A percentile compares a stretch with the other conserved stretches of the same genome.
phyloP scores from a whole-genome alignment of 2,113 vertebrate species.

The Pavo muticus region DNA sequence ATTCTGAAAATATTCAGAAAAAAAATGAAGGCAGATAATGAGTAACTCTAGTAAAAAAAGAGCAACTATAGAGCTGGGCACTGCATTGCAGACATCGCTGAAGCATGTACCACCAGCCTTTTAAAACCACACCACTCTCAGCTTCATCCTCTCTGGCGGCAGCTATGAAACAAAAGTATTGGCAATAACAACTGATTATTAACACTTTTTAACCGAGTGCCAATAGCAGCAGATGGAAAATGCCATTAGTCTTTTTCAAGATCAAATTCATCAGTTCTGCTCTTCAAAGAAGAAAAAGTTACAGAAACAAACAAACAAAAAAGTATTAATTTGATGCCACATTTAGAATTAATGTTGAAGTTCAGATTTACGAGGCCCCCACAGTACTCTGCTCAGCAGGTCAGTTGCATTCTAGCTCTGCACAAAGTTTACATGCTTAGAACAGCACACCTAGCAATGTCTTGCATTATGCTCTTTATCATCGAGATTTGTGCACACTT shows the following conservation, averaged over 20 bases:
- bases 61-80: conserved; percentile 41
- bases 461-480: not conserved
- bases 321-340: not conserved
- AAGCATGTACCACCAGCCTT: conserved; percentile 26
- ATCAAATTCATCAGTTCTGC: not conserved
- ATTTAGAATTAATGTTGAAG: accelerated
- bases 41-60: conserved; percentile 60
- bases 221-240: not conserved
- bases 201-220: not conserved
- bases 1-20: not conserved
- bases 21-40: not conserved
- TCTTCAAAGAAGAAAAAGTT: not conserved
- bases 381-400: not conserved
- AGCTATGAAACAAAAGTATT: not conserved
- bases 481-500: not conserved
- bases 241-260: not conserved
- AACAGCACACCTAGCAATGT: not conserved
- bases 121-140: conserved; percentile 14
- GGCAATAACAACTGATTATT: not conserved
- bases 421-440: not conserved
- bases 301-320: not conserved
- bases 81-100: conserved; percentile 41
- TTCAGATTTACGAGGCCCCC: not conserved
- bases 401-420: not conserved
- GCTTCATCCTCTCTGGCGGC: not conserved